A percentile compares a stretch with the other conserved stretches of the same genome.
These are phyloP conservation scores for Antheraea yamamai DNA, from an alignment of 2,888 invertebrate genomes.

Conservation along the genomic window DNA sequence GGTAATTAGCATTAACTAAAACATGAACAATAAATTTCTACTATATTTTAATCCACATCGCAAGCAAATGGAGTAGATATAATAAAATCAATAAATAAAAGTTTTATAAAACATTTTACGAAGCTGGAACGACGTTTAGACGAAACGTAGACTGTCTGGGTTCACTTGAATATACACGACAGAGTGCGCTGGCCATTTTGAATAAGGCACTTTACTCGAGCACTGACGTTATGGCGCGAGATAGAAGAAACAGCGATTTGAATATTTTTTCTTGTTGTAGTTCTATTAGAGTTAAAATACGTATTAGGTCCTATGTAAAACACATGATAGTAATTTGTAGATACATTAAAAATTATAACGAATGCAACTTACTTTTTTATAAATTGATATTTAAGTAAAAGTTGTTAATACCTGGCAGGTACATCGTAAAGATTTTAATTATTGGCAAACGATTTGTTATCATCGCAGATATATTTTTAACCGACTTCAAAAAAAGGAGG, in stretches of 20 bases:
- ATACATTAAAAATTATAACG: too few relatives aligned
- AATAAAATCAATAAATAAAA: constrained; percentile 17
- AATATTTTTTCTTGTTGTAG: background rate
- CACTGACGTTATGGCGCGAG: constrained; percentile 33
- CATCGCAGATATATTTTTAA: too few relatives aligned
- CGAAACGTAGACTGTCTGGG: constrained; percentile 18
- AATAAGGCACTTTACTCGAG: constrained; percentile 56
- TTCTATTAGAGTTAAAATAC: too few relatives aligned
- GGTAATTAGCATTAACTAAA: too few relatives aligned
- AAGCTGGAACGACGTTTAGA: constrained; percentile 21
- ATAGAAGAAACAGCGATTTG: constrained; percentile 26
- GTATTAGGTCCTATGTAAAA: too few relatives aligned
- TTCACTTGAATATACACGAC: constrained; percentile 24
- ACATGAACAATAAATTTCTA: background rate
- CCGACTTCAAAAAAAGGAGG: too few relatives aligned
- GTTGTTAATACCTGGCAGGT: too few relatives aligned
- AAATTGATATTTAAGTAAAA: too few relatives aligned
- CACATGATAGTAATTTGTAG: too few relatives aligned
- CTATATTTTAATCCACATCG: background rate
- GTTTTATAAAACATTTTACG: constrained; percentile 23
- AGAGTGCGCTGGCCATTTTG: constrained; percentile 52
- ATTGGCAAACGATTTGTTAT: too few relatives aligned
- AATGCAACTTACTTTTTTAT: too few relatives aligned
- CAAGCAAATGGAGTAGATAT: constrained; percentile 12
- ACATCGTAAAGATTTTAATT: too few relatives aligned